phyloP scores from a whole-genome alignment of 2,797 vertebrate species.

The Cyclura pinguis region DNA sequence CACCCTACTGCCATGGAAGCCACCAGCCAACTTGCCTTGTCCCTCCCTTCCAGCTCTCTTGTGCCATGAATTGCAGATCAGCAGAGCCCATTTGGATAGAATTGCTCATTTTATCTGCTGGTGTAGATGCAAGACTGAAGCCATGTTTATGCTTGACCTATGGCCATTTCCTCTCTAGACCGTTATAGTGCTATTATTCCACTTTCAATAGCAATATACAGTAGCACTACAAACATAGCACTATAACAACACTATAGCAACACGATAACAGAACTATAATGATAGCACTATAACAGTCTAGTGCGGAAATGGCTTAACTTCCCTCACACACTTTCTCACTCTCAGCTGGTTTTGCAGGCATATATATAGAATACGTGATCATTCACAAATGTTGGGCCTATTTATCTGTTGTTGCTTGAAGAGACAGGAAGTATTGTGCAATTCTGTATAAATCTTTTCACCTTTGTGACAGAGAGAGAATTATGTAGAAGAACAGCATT shows the following conservation, averaged over 20 bases:
- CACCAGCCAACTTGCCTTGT: no score
- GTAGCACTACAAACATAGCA: no score
- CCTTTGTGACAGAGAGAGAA: neutral
- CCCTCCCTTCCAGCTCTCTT: no score
- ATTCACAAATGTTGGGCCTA: neutral
- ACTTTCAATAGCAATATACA: no score
- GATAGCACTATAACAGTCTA: no score
- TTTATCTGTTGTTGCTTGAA: neutral
- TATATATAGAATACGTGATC: neutral
- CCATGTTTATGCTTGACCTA: neutral
- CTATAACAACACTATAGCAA: no score
- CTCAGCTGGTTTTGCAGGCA: neutral
- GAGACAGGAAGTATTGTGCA: conserved; percentile 10
- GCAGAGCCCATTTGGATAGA: neutral
- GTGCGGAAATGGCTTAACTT: no score
- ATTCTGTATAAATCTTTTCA: neutral
- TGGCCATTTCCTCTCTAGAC: no score
- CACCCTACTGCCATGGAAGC: no score
- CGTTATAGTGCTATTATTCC: neutral
- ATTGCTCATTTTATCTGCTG: neutral
- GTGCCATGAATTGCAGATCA: no score
- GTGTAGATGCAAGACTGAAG: neutral
- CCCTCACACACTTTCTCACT: no score
- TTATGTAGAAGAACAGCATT: neutral
- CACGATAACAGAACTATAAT: no score